Percentiles rank a stretch among this genome's conserved stretches.
Conservation (phyloP, 2,797 vertebrate genomes). For the Rhinella marina region DNA sequence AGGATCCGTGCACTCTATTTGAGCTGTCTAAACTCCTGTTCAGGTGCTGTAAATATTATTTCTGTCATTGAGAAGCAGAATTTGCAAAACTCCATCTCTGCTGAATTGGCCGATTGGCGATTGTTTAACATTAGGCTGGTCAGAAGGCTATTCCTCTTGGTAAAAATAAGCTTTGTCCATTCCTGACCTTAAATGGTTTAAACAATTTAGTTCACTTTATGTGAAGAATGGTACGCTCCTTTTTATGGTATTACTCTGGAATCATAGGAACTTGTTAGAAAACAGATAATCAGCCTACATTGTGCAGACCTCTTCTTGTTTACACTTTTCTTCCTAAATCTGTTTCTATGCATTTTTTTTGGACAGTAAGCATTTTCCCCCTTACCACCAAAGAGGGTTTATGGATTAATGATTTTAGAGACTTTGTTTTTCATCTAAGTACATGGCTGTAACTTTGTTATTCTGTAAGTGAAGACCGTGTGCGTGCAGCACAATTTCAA, state of each 20-base stretch:
- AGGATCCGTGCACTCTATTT: constrained; percentile 11
- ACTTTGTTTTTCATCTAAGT: not conserved
- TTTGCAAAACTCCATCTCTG: not conserved
- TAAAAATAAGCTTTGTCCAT: constrained; percentile 1
- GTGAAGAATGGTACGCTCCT: constrained; percentile 26
- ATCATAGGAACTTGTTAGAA: not conserved
- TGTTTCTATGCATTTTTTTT: not conserved
- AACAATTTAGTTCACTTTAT: constrained; percentile 10
- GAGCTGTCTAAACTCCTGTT: not conserved
- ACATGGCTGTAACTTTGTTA: not conserved
- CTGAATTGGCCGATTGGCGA: not conserved
- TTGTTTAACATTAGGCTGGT: constrained; percentile 13
- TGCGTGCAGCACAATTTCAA: too few species aligned
- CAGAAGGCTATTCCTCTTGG: constrained; percentile 14
- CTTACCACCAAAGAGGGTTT: not conserved
- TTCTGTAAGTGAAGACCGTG: not conserved
- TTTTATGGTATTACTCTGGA: constrained; percentile 30
- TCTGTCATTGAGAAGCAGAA: constrained; percentile 35
- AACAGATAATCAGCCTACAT: not conserved
- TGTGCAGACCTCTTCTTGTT: constrained; percentile 31
- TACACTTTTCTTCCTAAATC: constrained; percentile 7
- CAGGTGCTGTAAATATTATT: constrained; percentile 44
- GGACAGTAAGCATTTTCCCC: not conserved
- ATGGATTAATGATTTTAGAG: not conserved
- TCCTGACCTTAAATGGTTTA: constrained; percentile 43